Base-by-base conservation (phyloP, 92 coral and sea anemone genomes). In the Epizoanthus rinbou region DNA sequence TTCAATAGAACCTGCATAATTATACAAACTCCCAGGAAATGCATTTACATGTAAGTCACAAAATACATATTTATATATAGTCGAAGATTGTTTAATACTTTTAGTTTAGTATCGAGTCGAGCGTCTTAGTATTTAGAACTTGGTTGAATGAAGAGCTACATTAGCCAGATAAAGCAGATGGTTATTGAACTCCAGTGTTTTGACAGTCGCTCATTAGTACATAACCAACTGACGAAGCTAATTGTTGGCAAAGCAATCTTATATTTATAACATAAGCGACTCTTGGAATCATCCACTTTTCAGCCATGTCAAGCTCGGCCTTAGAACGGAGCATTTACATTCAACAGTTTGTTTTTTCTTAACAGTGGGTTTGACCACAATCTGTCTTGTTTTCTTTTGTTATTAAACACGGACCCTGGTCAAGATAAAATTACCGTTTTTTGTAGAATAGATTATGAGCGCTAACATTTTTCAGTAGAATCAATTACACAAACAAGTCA, bases 1-100 rank as follows among this genome's bases (percentile, higher is more conserved):
- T 76, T 59, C 63, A 67, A 76, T 13, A 33, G 31, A 37, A 58
- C 22, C 69, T 59, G 82, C 69, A 76, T 60, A 76, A 60, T 76
- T 31, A 21, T 18, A 76, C 8, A 60, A 28, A 33, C 45, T 67
- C 39, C 8, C 3, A 15, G 15, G 72, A 31, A 24, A 25, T 63
- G 8, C 19, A 60, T 18, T 60, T 60, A 23, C 21, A 60, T 60
- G 0, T 18, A 23, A 63, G 25, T 28, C 47, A 50, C 73, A 33
- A 15, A 25, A 35, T 31, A 33, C 31, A 25, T 8, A 67, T 16
- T 8, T 16, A 33, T 14, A 67, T 16, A 33, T 14, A 67, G 15
- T 33, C 1, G 15, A 24, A 24, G 5, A 11, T 2, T 11, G 21
- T 25, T 0, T 5, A 31, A 54, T 63, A 25, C 25, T 22, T 47